These are phyloP conservation scores for Cyrtonyx montezumae DNA, from an alignment of 2,113 vertebrate genomes.

Conservation along the genomic window DNA sequence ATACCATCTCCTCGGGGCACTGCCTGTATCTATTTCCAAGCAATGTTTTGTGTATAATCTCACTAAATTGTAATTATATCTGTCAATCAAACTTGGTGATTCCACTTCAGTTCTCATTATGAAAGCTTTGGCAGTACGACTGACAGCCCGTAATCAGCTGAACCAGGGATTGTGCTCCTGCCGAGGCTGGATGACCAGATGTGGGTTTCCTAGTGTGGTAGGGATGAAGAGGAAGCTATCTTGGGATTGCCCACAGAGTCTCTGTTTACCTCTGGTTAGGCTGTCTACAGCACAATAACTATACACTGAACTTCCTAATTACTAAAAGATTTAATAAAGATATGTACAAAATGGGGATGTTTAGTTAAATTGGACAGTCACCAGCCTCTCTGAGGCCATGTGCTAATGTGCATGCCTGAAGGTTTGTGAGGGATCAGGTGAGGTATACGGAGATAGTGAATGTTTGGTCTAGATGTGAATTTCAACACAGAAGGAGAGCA, in stretches of 20 bases:
- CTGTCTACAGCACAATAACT: fast-evolving
- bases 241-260: background rate
- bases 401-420: background rate
- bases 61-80: conserved; percentile 33
- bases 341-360: background rate
- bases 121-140: background rate
- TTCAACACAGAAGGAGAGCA: background rate
- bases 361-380: background rate
- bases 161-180: background rate
- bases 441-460: background rate
- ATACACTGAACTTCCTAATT: background rate
- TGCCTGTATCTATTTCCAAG: background rate
- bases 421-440: background rate
- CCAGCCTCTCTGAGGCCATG: background rate
- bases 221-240: background rate
- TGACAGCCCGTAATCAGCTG: conserved; percentile 3
- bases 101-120: conserved; percentile 29
- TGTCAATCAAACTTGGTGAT: conserved; percentile 17
- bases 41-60: conserved; percentile 12
- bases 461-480: background rate
- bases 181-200: background rate
- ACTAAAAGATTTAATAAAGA: background rate
- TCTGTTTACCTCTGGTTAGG: background rate
- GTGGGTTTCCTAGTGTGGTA: background rate
- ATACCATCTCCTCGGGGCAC: background rate